A percentile compares a stretch with the other conserved stretches of the same genome.
phyloP scores from a whole-genome alignment of 2,113 vertebrate species.

The Puma concolor region DNA sequence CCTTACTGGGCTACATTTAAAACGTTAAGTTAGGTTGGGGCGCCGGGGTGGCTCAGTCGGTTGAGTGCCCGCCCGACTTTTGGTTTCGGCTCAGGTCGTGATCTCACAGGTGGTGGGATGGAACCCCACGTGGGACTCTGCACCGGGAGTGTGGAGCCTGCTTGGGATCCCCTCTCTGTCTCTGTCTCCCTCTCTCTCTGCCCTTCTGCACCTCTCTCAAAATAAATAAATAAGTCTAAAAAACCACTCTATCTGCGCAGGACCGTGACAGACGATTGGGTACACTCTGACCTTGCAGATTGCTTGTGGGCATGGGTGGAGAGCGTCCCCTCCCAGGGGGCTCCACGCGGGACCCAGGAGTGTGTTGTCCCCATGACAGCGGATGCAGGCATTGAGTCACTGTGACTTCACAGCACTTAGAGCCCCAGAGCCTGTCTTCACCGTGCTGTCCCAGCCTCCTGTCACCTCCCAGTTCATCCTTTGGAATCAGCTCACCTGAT shows the following conservation, averaged over 20 bases:
- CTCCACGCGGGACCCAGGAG: fast-evolving
- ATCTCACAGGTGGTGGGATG: too few species aligned
- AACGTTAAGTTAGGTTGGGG: neutral
- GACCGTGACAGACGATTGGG: fast-evolving
- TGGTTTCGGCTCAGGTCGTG: too few species aligned
- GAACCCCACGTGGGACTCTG: too few species aligned
- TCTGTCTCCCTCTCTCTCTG: too few species aligned
- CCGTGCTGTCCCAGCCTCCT: neutral
- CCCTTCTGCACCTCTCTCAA: too few species aligned
- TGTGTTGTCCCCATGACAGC: fast-evolving
- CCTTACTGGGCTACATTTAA: too few species aligned
- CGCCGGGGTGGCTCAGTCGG: too few species aligned
- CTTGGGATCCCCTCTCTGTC: too few species aligned
- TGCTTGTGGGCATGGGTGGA: too few species aligned
- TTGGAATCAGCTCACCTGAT: neutral
- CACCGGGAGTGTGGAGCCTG: too few species aligned
- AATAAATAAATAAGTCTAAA: too few species aligned
- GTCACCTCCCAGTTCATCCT: neutral
- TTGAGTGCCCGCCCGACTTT: too few species aligned
- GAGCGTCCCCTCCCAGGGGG: fast-evolving
- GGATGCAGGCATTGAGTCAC: fast-evolving
- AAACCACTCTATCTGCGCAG: neutral
- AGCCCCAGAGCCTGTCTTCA: neutral
- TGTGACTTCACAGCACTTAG: neutral
- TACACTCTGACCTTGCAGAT: fast-evolving